Evolutionary conservation across 1,140 invertebrate species (phyloP).

Genomic region (Bombus superbus): DNA sequence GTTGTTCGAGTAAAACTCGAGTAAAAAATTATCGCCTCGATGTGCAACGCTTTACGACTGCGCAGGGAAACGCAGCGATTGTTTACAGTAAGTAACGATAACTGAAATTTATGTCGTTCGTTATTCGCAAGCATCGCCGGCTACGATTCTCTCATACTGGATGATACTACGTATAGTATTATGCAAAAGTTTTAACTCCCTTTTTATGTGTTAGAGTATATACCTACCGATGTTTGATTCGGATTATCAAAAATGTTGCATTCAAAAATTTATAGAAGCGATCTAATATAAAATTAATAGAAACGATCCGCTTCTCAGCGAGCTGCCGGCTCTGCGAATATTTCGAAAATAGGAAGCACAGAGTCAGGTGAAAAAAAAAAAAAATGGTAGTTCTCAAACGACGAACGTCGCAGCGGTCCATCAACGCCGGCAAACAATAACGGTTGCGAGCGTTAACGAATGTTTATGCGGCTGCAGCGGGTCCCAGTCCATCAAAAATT

Average conservation of each 20-base stretch:
- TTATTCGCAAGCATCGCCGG: neutral
- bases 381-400: neutral
- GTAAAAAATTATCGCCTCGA: conserved; percentile 19
- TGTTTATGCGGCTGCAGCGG: conserved; percentile 35
- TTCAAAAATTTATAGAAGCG: neutral
- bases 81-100: conserved; percentile 13
- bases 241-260: neutral
- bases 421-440: conserved; percentile 5
- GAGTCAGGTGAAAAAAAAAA: neutral
- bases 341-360: neutral
- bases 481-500: conserved; percentile 38
- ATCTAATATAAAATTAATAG: neutral
- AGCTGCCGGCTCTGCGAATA: neutral
- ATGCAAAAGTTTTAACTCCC: neutral
- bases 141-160: neutral
- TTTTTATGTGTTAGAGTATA: too few species aligned
- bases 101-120: neutral
- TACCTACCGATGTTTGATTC: neutral
- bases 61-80: neutral
- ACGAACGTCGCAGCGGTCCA: conserved; percentile 10
- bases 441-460: conserved; percentile 31
- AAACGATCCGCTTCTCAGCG: neutral
- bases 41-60: neutral
- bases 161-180: neutral
- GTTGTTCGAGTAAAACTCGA: conserved; percentile 14